Conservation (phyloP, 53 echinoderm and acorn worm species). For the Crossaster papposus region DNA sequence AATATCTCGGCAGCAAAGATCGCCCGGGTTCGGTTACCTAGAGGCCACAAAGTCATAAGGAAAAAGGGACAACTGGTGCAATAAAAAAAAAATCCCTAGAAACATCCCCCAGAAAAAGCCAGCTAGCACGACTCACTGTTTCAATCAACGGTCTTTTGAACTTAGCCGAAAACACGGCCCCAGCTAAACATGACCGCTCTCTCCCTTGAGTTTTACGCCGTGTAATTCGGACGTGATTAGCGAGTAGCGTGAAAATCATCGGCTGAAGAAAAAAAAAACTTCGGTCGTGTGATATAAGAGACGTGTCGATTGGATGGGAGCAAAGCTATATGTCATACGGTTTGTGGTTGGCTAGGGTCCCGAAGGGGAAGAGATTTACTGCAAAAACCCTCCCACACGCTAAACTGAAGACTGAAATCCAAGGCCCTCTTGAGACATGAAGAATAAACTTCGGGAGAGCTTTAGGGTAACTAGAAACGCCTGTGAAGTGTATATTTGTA, state of each 20-base stretch:
- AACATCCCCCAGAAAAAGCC: conserved; percentile 34
- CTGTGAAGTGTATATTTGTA: not conserved
- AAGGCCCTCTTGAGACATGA: conserved; percentile 3
- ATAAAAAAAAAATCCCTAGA: not conserved
- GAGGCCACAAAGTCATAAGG: not conserved
- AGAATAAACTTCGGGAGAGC: conserved; percentile 23
- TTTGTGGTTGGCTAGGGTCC: conserved; percentile 15
- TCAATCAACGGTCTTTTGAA: conserved; percentile 61
- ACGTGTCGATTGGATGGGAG: conserved; percentile 44
- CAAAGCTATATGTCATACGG: not conserved
- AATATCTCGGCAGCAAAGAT: conserved; percentile 10
- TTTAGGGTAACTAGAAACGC: not conserved
- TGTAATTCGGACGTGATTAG: conserved; percentile 52
- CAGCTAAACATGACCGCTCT: conserved; percentile 29
- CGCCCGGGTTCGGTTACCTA: conserved; percentile 36
- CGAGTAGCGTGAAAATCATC: conserved; percentile 33
- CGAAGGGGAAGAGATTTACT: not conserved
- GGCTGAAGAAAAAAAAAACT: not conserved
- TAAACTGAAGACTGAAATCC: not conserved
- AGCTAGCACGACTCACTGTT: conserved; percentile 39
- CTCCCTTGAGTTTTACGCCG: conserved; percentile 50
- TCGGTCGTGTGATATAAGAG: not conserved
- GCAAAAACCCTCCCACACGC: not conserved
- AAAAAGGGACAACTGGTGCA: not conserved
- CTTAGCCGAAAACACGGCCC: conserved; percentile 16